A percentile compares a stretch with the other conserved stretches of the same genome.
phyloP scores from a whole-genome alignment of 1,140 invertebrate genomes.

The Drosophila elegans region DNA sequence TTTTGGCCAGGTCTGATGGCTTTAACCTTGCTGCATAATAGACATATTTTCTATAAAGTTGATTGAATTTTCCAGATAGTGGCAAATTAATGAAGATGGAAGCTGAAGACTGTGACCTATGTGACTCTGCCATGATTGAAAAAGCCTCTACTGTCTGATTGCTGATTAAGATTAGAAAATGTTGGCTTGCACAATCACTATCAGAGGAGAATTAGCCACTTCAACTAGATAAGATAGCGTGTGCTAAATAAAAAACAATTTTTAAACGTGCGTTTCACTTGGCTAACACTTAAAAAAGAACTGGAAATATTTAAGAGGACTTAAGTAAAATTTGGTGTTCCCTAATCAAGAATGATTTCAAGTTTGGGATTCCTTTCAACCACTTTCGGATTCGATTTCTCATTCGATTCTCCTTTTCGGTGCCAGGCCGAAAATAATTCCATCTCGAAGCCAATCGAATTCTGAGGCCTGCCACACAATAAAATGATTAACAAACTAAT shows the following conservation, averaged over 20 bases:
- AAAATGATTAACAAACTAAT: slow-evolving; percentile 83
- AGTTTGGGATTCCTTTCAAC: slow-evolving; percentile 13
- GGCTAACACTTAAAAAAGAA: not conserved
- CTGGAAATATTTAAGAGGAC: not conserved
- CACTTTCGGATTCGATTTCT: slow-evolving; percentile 31
- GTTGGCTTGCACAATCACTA: slow-evolving; percentile 20
- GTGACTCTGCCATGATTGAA: not conserved
- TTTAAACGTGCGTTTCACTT: not conserved
- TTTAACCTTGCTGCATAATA: slow-evolving; percentile 47
- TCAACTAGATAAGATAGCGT: slow-evolving; percentile 32
- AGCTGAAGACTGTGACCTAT: slow-evolving; percentile 17
- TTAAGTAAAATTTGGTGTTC: slow-evolving; percentile 5
- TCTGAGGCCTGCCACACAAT: slow-evolving; percentile 50
- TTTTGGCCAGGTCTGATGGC: slow-evolving; percentile 43
- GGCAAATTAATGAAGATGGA: slow-evolving; percentile 44
- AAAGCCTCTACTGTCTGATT: slow-evolving; percentile 1
- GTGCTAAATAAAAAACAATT: slow-evolving; percentile 25
- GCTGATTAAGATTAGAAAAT: slow-evolving; percentile 16
- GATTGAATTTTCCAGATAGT: slow-evolving; percentile 42
- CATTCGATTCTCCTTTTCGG: slow-evolving; percentile 17
- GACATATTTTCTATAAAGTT: slow-evolving; percentile 16
- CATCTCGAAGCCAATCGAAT: slow-evolving; percentile 14
- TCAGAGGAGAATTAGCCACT: slow-evolving; percentile 12
- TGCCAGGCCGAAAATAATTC: slow-evolving; percentile 5
- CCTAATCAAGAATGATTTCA: slow-evolving; percentile 24